These are phyloP conservation scores for Panthera leo DNA, from an alignment of 2,113 vertebrate species.

Conservation along the genomic window DNA sequence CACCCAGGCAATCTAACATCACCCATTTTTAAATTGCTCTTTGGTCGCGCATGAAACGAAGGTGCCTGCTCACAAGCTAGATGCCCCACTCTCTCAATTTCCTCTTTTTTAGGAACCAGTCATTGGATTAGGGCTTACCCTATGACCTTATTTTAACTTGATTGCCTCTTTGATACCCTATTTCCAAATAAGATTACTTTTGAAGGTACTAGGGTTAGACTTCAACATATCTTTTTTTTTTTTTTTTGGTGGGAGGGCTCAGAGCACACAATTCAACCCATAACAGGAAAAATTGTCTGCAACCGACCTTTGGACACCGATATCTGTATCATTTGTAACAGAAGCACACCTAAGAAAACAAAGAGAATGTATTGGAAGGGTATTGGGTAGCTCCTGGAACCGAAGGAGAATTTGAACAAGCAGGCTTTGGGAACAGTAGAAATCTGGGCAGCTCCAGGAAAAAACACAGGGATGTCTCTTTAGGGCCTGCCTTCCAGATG, in stretches of 20 bases:
- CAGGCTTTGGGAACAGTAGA: not conserved
- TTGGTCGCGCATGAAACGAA: no score
- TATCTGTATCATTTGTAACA: not conserved
- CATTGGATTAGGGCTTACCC: not conserved
- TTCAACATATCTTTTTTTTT: not conserved
- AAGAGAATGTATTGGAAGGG: not conserved
- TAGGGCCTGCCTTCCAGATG: not conserved
- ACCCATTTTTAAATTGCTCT: no score
- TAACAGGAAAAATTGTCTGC: not conserved
- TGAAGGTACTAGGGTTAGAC: not conserved
- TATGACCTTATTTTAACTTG: constrained; percentile 6
- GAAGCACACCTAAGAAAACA: not conserved
- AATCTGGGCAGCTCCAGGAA: not conserved
- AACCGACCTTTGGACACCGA: not conserved
- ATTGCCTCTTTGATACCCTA: not conserved
- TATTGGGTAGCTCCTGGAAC: not conserved
- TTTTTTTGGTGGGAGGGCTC: not conserved
- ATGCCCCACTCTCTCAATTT: no score
- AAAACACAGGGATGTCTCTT: not conserved
- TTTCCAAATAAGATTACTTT: not conserved
- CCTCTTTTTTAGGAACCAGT: not conserved
- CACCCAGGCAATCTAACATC: no score
- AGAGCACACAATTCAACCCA: not conserved
- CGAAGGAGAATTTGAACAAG: not conserved
- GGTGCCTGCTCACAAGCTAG: no score